Evolutionary conservation across 2,113 vertebrate species (phyloP), one percentile per base, ranked within the genome.

Genomic region (Menura novaehollandiae): DNA sequence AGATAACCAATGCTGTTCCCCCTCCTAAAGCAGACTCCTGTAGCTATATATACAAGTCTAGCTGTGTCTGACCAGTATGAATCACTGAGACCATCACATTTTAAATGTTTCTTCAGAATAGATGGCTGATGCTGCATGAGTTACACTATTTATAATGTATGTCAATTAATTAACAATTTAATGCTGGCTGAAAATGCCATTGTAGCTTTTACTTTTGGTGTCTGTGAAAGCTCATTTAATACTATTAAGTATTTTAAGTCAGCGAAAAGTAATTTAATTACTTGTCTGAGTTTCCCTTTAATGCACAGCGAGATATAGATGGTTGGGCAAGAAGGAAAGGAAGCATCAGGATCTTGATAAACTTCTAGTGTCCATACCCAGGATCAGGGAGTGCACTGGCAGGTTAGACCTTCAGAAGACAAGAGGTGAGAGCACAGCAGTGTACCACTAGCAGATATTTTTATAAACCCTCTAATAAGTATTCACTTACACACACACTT

Each of bases 141-240:
- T 91, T 83, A 55, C 17, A 23, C 39, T 58, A n/a, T 73, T 93
- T 90, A 72, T 91, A 83, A 90, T 77, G n/a, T 19, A 77, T 56
- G 51, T 85, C 90, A 88, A 96, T 96, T 90, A 91, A 91, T 86
- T 88, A 93, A 64, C 64, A 75, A 93, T 85, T 90, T 78, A 87
- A 67, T 85, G 55, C 53, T 53, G 63, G 24, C 37, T 83, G 67
- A 90, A 96, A 95, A 93, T 67, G 35, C 35, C 72, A 80, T 77
- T 85, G 74, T 41, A 51, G 82, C 27, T 83, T 94, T 91, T 94
- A 83, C 60, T 94, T 95, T 84, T 44, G 47, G 75, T 30, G 63
- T 85, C 88, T 21, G 17, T 81, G 60, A 88, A 94, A 90, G 72
- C 64, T 94, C 85, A 60, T 91, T 96, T 80, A 88, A 83, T 95